These are phyloP conservation scores for Neria commutata DNA, from an alignment of 2,888 invertebrate species.

Conservation along the genomic window DNA sequence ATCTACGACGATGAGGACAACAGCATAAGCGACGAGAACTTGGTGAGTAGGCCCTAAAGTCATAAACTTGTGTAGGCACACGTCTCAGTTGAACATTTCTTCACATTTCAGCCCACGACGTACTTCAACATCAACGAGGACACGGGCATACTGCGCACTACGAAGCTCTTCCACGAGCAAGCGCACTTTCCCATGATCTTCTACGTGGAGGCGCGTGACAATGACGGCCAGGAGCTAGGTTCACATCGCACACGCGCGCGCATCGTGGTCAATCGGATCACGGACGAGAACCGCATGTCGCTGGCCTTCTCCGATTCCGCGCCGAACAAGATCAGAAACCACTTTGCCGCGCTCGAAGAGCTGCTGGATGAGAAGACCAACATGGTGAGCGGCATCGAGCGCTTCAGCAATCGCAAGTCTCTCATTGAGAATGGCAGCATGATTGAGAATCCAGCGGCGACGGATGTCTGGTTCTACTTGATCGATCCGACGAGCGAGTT, in stretches of 20 bases:
- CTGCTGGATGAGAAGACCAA: slow-evolving; percentile 66
- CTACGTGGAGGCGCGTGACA: slow-evolving; percentile 69
- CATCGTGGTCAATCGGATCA: slow-evolving; percentile 71
- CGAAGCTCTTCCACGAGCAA: slow-evolving; percentile 73
- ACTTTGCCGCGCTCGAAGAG: slow-evolving; percentile 63
- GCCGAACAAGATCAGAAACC: slow-evolving; percentile 71
- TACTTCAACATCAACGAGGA: slow-evolving; percentile 76
- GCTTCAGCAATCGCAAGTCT: slow-evolving; percentile 78
- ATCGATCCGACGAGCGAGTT: slow-evolving; percentile 79
- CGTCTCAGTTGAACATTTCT: background rate
- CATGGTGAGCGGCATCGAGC: slow-evolving; percentile 80
- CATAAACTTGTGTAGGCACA: background rate
- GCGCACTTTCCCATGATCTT: slow-evolving; percentile 76
- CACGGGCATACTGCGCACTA: slow-evolving; percentile 78
- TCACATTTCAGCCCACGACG: slow-evolving; percentile 48
- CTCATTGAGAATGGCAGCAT: slow-evolving; percentile 77
- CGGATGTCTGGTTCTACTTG: slow-evolving; percentile 87
- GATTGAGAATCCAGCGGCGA: slow-evolving; percentile 72
- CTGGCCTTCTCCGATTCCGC: slow-evolving; percentile 77
- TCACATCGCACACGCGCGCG: slow-evolving; percentile 58
- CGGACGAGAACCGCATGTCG: slow-evolving; percentile 77
- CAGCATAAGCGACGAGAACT: slow-evolving; percentile 45
- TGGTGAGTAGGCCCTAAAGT: slow-evolving; percentile 40
- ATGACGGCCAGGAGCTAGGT: slow-evolving; percentile 63
- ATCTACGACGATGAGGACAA: slow-evolving; percentile 60